phyloP scores from a whole-genome alignment of 2,113 vertebrate species.

The Pyrgilauda ruficollis region DNA sequence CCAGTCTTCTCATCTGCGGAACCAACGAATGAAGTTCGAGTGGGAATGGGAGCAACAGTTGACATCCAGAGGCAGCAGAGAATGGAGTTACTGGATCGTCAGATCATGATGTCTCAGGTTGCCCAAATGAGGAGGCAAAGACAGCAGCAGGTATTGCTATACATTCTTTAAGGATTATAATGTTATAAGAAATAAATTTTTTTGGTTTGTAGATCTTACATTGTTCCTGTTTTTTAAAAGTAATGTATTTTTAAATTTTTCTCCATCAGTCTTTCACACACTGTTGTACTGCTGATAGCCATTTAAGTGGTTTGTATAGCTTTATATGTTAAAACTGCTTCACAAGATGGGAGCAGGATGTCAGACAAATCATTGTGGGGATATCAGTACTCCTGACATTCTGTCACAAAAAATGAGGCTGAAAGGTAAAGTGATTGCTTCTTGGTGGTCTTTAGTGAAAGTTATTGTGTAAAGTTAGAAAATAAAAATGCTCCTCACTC shows the following conservation, averaged over 20 bases:
- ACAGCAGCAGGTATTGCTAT: conserved; percentile 76
- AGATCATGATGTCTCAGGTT: conserved; percentile 90
- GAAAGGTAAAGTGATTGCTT: background rate
- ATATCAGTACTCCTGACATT: background rate
- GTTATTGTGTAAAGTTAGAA: background rate
- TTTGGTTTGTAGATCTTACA: background rate
- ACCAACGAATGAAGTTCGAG: conserved; percentile 78
- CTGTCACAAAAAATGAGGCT: background rate
- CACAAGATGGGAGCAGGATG: background rate
- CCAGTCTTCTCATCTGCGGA: conserved; percentile 87
- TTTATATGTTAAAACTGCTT: background rate
- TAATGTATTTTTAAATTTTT: background rate
- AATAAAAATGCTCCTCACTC: background rate
- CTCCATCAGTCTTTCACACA: background rate
- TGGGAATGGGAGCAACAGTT: conserved; percentile 95
- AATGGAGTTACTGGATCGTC: conserved; percentile 90
- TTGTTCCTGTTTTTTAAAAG: background rate
- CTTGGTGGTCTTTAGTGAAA: background rate
- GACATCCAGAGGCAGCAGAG: conserved; percentile 96
- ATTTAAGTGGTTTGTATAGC: background rate
- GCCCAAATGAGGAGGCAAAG: conserved; percentile 80
- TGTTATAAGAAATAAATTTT: fast-evolving
- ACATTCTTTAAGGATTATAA: background rate
- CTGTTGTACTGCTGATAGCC: background rate
- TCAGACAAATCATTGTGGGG: background rate